These are phyloP conservation scores for Eupithecia inturbata DNA, from an alignment of 2,888 invertebrate species.

Conservation along the genomic window DNA sequence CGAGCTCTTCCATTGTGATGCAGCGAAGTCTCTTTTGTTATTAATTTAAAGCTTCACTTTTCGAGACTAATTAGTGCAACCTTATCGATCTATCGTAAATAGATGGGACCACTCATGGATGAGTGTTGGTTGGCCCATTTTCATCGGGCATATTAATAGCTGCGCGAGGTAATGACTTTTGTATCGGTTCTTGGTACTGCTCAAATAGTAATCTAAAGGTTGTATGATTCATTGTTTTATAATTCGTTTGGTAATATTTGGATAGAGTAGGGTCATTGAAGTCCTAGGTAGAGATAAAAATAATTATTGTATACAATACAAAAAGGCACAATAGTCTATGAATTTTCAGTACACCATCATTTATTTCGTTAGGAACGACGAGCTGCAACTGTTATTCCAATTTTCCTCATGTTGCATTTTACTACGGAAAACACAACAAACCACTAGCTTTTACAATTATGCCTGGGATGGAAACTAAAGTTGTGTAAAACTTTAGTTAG, in stretches of 20 bases:
- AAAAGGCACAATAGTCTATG: too few species aligned
- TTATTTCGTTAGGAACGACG: too few species aligned
- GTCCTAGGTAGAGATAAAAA: too few species aligned
- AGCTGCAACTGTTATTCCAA: background rate
- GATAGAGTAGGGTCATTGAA: background rate
- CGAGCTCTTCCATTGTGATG: slow-evolving; percentile 73
- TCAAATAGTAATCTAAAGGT: slow-evolving; percentile 26
- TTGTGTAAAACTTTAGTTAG: background rate
- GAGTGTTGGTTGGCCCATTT: slow-evolving; percentile 55
- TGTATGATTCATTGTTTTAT: background rate
- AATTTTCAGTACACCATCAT: too few species aligned
- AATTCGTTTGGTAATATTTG: background rate
- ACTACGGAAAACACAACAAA: background rate
- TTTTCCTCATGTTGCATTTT: background rate
- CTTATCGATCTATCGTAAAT: slow-evolving; percentile 54
- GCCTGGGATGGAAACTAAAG: too few species aligned
- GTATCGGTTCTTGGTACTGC: slow-evolving; percentile 30
- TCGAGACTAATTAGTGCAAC: slow-evolving; percentile 51
- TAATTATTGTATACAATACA: too few species aligned
- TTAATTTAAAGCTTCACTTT: slow-evolving; percentile 71
- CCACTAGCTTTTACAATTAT: background rate
- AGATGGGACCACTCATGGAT: slow-evolving; percentile 47
- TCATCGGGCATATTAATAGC: slow-evolving; percentile 39
- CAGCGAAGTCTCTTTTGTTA: slow-evolving; percentile 67
- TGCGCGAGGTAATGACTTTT: slow-evolving; percentile 33